These are phyloP conservation scores for Lagocephalus sceleratus DNA, from an alignment of 2,797 vertebrate species.

Conservation along the genomic window DNA sequence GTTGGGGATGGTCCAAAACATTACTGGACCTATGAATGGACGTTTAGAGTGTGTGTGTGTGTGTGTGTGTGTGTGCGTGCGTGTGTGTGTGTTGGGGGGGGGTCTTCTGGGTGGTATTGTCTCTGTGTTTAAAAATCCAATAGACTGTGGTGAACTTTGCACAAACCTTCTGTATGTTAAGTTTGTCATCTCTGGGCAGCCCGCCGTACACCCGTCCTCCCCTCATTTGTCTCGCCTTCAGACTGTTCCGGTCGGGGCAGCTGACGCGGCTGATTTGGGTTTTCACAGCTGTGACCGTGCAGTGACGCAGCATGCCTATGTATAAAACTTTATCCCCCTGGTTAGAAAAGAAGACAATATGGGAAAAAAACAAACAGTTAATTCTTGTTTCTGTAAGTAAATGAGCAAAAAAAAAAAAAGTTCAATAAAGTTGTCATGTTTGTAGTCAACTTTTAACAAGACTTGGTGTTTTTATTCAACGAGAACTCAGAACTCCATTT, in stretches of 20 bases:
- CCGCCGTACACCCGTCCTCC: conserved; percentile 54
- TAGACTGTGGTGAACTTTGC: conserved; percentile 75
- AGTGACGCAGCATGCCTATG: conserved; percentile 78
- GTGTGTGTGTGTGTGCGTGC: conserved; percentile 16
- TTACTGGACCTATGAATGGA: conserved; percentile 53
- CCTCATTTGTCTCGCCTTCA: conserved; percentile 68
- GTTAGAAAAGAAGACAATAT: conserved; percentile 38
- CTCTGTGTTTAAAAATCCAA: conserved; percentile 70
- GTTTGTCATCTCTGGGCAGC: conserved; percentile 58
- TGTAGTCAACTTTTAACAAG: conserved; percentile 67
- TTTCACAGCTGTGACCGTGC: conserved; percentile 77
- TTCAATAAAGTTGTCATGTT: conserved; percentile 80
- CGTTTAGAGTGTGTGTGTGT: conserved; percentile 31
- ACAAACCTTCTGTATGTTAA: conserved; percentile 67
- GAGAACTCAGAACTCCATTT: neutral
- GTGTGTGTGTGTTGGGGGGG: conserved; percentile 7
- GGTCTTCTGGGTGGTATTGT: conserved; percentile 57
- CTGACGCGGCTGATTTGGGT: conserved; percentile 65
- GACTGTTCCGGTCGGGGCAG: conserved; percentile 62
- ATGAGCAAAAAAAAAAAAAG: conserved; percentile 72
- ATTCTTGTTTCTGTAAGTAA: conserved; percentile 73
- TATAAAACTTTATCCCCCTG: conserved; percentile 70
- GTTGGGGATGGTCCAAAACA: conserved; percentile 40
- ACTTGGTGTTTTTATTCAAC: conserved; percentile 21
- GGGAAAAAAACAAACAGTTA: conserved; percentile 37